Evolutionary conservation across 37 sponge, comb jelly and placozoan genomes (phyloP).

Genomic region (Spongilla lacustris): DNA sequence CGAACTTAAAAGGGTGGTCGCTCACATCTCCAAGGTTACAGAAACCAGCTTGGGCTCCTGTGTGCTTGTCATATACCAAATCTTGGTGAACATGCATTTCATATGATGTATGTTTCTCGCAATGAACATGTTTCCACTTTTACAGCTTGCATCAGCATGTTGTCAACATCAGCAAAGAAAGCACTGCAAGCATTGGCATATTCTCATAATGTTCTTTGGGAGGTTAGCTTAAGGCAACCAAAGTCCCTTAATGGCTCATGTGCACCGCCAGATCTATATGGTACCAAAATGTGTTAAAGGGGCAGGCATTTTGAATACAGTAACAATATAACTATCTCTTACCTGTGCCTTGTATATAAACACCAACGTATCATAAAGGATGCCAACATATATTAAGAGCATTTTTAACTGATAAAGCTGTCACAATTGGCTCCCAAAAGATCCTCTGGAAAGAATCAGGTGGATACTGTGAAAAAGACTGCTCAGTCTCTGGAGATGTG

Average conservation of each 20-base stretch:
- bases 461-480: too few relatives aligned
- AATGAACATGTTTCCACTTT: slow-evolving; percentile 21
- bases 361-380: too few relatives aligned
- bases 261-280: slow-evolving; percentile 13
- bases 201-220: slow-evolving; percentile 26
- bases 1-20: slow-evolving; percentile 23
- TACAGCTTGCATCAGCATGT: slow-evolving; percentile 30
- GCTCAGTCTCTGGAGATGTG: too few relatives aligned
- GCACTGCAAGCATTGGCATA: slow-evolving; percentile 19
- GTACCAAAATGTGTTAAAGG: not conserved
- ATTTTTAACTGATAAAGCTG: too few relatives aligned
- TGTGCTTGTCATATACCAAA: slow-evolving; percentile 51
- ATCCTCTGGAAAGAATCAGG: too few relatives aligned
- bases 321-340: too few relatives aligned
- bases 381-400: too few relatives aligned
- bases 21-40: slow-evolving; percentile 19
- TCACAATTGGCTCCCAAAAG: too few relatives aligned
- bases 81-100: slow-evolving; percentile 50
- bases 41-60: slow-evolving; percentile 29
- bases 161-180: slow-evolving; percentile 41
- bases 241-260: slow-evolving; percentile 11
- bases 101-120: slow-evolving; percentile 27
- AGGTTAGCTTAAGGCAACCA: slow-evolving; percentile 34
- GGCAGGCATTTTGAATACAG: not conserved
- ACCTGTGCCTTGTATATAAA: too few relatives aligned